Evolutionary conservation across 2,797 vertebrate genomes (phyloP).

Genomic region (Poecilia wingei): DNA sequence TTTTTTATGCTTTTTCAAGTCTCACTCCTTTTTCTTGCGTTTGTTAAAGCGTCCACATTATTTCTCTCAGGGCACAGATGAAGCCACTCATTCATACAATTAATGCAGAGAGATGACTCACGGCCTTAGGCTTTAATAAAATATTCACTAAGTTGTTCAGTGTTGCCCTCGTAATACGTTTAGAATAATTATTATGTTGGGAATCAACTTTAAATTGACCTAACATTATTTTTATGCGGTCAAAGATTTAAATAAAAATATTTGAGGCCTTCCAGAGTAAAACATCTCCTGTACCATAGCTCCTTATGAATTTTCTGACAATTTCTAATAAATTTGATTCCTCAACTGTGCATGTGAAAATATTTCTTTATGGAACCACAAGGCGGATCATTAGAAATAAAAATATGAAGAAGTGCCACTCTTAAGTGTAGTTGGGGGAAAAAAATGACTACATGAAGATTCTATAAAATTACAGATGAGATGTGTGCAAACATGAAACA

Average conservation of each 20-base stretch:
- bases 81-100: slow-evolving; percentile 44
- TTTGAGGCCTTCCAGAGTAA: background rate
- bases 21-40: background rate
- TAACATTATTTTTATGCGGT: background rate
- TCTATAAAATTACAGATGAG: slow-evolving; percentile 9
- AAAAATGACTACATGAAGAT: slow-evolving; percentile 12
- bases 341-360: background rate
- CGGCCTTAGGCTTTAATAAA: slow-evolving; percentile 41
- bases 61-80: slow-evolving; percentile 25
- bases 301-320: background rate
- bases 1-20: slow-evolving; percentile 1
- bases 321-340: background rate
- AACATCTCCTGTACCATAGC: background rate
- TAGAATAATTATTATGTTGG: background rate
- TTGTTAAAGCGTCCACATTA: slow-evolving; percentile 23
- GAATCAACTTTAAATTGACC: slow-evolving; percentile 18
- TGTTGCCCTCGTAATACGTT: slow-evolving; percentile 15
- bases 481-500: slow-evolving; percentile 38
- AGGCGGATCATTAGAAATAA: background rate
- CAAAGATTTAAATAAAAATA: background rate
- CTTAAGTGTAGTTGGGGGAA: background rate
- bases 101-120: slow-evolving; percentile 53
- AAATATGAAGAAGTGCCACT: background rate
- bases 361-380: background rate
- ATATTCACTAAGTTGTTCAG: slow-evolving; percentile 20